A percentile compares a stretch with the other conserved stretches of the same genome.
These are phyloP conservation scores for Phalacrocorax carbo DNA, from an alignment of 2,113 vertebrate species.

Conservation along the genomic window DNA sequence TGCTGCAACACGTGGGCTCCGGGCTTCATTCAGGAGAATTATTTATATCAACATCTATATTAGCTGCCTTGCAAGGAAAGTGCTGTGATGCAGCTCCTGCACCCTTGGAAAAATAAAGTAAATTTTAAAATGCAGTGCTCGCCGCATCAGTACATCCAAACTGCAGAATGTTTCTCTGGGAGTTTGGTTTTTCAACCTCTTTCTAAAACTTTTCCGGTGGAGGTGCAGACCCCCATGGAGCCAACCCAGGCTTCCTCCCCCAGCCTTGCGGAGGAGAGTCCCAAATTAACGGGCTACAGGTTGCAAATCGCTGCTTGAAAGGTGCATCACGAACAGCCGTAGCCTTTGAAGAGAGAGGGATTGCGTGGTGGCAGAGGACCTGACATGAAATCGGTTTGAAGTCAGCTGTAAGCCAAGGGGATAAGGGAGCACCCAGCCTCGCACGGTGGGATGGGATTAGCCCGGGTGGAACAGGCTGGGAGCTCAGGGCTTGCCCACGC, in stretches of 20 bases:
- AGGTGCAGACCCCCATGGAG: neutral
- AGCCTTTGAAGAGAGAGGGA: neutral
- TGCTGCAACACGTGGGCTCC: neutral
- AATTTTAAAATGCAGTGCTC: rapidly evolving
- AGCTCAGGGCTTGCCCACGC: neutral
- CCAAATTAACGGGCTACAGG: neutral
- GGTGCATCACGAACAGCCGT: neutral
- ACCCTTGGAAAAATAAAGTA: neutral
- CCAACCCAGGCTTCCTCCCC: neutral
- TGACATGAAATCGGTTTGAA: neutral
- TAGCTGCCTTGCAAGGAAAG: neutral
- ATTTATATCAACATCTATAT: constrained; percentile 10
- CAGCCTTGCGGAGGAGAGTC: neutral
- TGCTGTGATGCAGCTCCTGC: neutral
- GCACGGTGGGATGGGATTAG: neutral
- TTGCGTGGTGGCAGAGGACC: neutral
- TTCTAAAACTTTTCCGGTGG: neutral
- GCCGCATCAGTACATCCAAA: neutral
- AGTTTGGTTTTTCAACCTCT: neutral
- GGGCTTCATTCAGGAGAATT: neutral
- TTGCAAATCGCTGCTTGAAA: neutral
- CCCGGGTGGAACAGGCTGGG: neutral
- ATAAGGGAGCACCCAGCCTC: neutral
- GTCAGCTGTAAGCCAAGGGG: neutral
- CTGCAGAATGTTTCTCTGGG: neutral